Evolutionary conservation across 2,888 invertebrate species (phyloP).

Genomic region (Nineta flava): DNA sequence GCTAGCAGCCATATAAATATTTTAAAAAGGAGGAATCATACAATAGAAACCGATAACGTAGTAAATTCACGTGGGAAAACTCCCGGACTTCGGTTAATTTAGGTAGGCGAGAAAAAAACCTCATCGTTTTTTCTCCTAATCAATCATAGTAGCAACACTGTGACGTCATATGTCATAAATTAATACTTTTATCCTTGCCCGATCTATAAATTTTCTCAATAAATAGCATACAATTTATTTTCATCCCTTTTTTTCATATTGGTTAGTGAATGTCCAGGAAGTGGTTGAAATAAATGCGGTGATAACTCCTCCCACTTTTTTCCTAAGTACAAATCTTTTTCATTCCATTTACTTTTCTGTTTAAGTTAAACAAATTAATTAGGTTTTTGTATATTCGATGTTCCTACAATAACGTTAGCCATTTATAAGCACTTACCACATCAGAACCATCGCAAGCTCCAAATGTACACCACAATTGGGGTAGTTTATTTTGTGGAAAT

Average conservation of each 20-base stretch:
- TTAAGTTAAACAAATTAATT: not conserved
- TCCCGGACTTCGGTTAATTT: no score
- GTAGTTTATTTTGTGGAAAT: conserved; percentile 18
- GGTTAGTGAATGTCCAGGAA: not conserved
- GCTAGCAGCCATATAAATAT: no score
- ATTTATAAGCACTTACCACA: conserved; percentile 10
- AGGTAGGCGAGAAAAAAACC: no score
- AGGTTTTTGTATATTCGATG: not conserved
- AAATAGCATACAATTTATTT: conserved; percentile 13
- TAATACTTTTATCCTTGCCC: no score
- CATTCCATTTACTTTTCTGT: conserved; percentile 1
- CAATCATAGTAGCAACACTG: no score
- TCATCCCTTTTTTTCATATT: not conserved
- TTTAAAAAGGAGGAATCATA: no score
- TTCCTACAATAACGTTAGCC: no score
- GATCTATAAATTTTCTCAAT: no score
- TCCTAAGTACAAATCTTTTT: conserved; percentile 1
- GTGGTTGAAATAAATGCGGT: not conserved
- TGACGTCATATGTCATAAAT: no score
- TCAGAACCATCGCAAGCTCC: conserved; percentile 19
- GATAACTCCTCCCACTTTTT: not conserved
- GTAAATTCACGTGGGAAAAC: no score
- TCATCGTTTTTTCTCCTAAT: no score
- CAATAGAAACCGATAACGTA: no score
- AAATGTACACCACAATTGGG: conserved; percentile 25